Evolutionary conservation across 2,888 invertebrate species (phyloP), one percentile per base, ranked within the genome.

Genomic region (Tenthredo livida): DNA sequence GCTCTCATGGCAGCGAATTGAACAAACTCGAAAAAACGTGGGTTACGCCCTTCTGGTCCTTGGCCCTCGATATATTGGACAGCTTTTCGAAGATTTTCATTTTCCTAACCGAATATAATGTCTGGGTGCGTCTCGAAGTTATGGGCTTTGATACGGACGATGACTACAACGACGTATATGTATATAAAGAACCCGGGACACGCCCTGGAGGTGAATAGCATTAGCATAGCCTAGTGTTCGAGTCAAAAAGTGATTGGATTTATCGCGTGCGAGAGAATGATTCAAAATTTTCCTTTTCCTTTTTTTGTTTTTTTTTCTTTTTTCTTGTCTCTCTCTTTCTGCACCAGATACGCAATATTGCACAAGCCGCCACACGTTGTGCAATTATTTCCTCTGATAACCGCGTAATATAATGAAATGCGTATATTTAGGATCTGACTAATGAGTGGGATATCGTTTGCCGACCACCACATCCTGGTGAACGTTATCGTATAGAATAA

Each of bases 171-270:
- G 25, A 4, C 33, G 2, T 37, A 29, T 12, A 7, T 15, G 7
- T 43, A 43, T n/a, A 72, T 40, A 73, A 72, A 72, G 72, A 72
- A 72, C n/a, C 17, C n/a, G n/a, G 43, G 43, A 72, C 72, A 72
- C 72, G 0, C 72, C 72, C 40, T 72, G 43, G 43, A 72, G 9
- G 21, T 7, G 72, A 12, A 43, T 21, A 43, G n/a, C n/a, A n/a
- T n/a, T 21, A 40, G 72, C 1, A 33, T 37, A 33, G 67, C 29
- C 21, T 67, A 12, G 17, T 73, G n/a, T 43, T 10, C 72, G 72
- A 40, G 43, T 73, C 40, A 43, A 73, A 17, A 73, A 73, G 72
- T 37, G 72, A 73, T 73, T 73, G 72, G 72, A 21, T 73, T 43
- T 21, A 43, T 43, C 43, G 43, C 43, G 67, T 67, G 67, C 33